Evolutionary conservation across 2,797 vertebrate species (phyloP), one percentile per base, ranked within the genome.

Genomic region (Gymnoscopelus microlampas): DNA sequence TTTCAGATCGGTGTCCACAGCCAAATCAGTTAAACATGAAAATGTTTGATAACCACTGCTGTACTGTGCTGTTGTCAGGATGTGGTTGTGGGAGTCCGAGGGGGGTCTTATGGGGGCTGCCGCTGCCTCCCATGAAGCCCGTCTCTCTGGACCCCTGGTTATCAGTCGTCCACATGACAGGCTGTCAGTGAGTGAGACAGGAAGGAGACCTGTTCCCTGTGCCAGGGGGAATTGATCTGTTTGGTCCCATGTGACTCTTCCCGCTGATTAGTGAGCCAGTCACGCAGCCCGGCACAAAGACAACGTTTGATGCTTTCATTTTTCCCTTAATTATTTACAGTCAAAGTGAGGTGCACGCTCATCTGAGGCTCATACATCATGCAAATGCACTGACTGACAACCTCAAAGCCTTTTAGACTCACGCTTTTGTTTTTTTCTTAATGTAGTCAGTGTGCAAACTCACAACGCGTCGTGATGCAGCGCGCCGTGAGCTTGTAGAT

Each of bases 311-410:
- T 82, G 79, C 78, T 69, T 83, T 83, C 59, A 62, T 79, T 88
- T 76, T 67, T 47, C 32, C 58, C 61, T 91, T 80, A 86, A 88
- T 88, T 87, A 89, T 91, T 88, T 83, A 90, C 80, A 81, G 74
- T 79, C 77, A 48, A 74, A 63, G 75, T 1, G 59, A 74, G 71
- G 70, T 59, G 64, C 79, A 57, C 32, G 35, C 82, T 78, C 63
- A 32, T 66, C 72, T 55, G 70, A 3, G 66, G 77, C 76, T 87
- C 82, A 82, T 89, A 65, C 81, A 88, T 89, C 85, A 91, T 86
- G 77, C 80, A 88, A 71, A 73, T 54, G 60, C 56, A 70, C 44
- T 58, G 11, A 65, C 67, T 83, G 83, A 87, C 81, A 87, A 79
- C 79, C 81, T 32, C 76, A 47, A 53, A 10, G 23, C 77, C 47